A percentile compares a stretch with the other conserved stretches of the same genome.
These are phyloP conservation scores for Lepus americanus DNA, from an alignment of 2,113 vertebrate species.

Conservation along the genomic window DNA sequence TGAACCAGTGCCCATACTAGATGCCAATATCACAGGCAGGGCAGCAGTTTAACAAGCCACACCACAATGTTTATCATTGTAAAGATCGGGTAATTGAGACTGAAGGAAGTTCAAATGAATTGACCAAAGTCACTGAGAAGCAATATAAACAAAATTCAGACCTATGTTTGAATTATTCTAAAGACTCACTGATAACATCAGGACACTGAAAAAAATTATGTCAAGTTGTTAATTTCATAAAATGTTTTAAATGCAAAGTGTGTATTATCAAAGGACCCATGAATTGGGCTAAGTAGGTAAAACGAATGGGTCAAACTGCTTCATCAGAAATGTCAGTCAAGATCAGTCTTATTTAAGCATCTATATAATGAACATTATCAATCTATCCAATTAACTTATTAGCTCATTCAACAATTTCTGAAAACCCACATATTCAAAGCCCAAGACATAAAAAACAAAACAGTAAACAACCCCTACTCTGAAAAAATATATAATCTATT, in stretches of 20 bases:
- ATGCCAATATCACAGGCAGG: no score
- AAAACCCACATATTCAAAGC: conserved; percentile 42
- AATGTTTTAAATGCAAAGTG: background rate
- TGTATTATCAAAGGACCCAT: background rate
- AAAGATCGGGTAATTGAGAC: background rate
- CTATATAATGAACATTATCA: conserved; percentile 4
- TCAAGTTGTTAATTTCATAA: background rate
- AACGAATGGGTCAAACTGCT: background rate
- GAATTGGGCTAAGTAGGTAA: background rate
- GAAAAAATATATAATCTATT: background rate
- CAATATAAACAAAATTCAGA: conserved; percentile 8
- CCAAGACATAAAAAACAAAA: conserved; percentile 21
- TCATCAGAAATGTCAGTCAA: background rate
- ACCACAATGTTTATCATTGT: background rate
- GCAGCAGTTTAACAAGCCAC: no score
- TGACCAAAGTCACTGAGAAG: background rate
- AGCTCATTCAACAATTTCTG: conserved; percentile 17
- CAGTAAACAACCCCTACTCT: background rate
- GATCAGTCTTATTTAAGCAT: background rate
- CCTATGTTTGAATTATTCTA: background rate
- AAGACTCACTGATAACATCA: background rate
- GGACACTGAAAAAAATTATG: background rate
- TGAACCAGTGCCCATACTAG: no score
- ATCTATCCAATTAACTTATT: background rate
- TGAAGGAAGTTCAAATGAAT: background rate